Evolutionary conservation across 1,140 invertebrate genomes (phyloP).

Genomic region (Pseudomyrmex flavicornis): DNA sequence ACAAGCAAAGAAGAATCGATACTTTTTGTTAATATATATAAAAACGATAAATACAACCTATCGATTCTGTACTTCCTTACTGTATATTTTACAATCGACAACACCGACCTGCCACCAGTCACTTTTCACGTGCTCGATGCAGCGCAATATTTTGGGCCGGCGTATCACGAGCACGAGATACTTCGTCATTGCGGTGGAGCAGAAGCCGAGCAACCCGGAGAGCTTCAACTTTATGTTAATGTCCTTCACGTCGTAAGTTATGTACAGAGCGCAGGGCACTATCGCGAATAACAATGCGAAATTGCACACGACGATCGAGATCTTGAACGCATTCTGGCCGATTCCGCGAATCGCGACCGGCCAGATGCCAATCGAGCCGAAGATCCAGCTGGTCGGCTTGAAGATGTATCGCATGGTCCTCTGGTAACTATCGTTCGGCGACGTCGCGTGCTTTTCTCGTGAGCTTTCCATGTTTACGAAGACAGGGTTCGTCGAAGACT

Average conservation of each 20-base stretch:
- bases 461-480: slow-evolving; percentile 12
- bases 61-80: background rate
- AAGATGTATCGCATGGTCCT: slow-evolving; percentile 27
- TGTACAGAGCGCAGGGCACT: slow-evolving; percentile 50
- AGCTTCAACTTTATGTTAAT: slow-evolving; percentile 38
- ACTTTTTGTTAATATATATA: background rate
- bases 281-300: slow-evolving; percentile 49
- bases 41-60: background rate
- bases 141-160: slow-evolving; percentile 46
- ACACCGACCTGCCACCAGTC: slow-evolving; percentile 61
- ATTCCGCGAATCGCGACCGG: slow-evolving; percentile 17
- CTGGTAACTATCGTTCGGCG: slow-evolving; percentile 20
- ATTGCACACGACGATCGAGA: slow-evolving; percentile 39
- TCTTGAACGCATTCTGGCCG: background rate
- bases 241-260: slow-evolving; percentile 48
- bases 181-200: slow-evolving; percentile 58
- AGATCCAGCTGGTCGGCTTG: background rate
- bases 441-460: background rate
- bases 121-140: slow-evolving; percentile 61
- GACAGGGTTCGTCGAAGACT: slow-evolving; percentile 24
- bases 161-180: slow-evolving; percentile 55
- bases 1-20: background rate
- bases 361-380: slow-evolving; percentile 51
- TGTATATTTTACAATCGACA: background rate
- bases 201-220: slow-evolving; percentile 53